Base-by-base conservation (phyloP, 1,140 invertebrate species). In the Sycobia sp. region DNA sequence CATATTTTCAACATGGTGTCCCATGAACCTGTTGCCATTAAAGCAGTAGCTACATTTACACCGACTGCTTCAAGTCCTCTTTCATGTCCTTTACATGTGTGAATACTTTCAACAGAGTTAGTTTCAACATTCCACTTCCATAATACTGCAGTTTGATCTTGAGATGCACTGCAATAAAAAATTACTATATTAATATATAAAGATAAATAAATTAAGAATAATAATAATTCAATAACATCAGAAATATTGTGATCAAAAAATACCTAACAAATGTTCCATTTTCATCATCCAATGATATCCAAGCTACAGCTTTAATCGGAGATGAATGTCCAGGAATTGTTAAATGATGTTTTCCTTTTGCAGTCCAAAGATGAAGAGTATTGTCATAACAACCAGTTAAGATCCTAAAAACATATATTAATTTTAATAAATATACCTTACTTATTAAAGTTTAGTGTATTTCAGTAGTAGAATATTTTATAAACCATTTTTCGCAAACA, bases 341-440 rank as follows among this genome's bases (percentile, higher is more conserved):
- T 32, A 93, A 80, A 64, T 90, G 85, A 73, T 94, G 90, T 70
- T 92, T 89, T 14, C 95, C 94, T 82, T 91, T 90, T 7, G 83
- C 84, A 14, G 87, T 91, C 94, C 94, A 98, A 57, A 98, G 85
- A 69, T 95, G 91, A 16, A 98, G 73, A 38, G 93, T 93, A 76
- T 94, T 92, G 76, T 98, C 96, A 84, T 98, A 98, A 80, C 93
- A 93, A n/a, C 96, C 96, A 57, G 91, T 91, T 10, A 98, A 73
- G 65, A 97, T 93, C 89, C 91, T 93, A 71, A 63, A 75, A 74
- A 67, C 59, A 57, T 69, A 22, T n/a, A 58, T 46, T 56, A 55
- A 53, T 54, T 47, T 10, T 46, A 63, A 57, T 23, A 56, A 63
- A 34, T 2, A 54, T 54, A 22, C 36, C 32, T 56, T 27, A 54